Evolutionary conservation across 1,140 invertebrate genomes (phyloP).

Genomic region (Drosophila yakuba): DNA sequence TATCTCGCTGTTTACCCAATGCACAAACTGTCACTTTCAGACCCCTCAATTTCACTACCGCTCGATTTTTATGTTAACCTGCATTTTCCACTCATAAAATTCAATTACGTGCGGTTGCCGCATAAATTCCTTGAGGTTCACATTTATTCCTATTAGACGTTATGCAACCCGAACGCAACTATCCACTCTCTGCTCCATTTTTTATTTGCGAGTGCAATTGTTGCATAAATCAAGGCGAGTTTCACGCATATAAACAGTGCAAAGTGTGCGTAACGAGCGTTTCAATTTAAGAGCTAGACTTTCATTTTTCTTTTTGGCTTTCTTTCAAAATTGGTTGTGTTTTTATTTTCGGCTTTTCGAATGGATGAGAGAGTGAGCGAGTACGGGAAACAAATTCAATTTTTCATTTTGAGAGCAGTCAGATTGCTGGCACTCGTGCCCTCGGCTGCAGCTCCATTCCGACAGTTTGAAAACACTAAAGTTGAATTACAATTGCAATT

Average conservation of each 20-base stretch:
- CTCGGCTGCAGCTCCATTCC: constrained; percentile 14
- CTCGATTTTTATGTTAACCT: constrained; percentile 8
- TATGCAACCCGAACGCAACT: constrained; percentile 25
- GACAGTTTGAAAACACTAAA: constrained; percentile 61
- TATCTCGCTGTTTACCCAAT: background rate
- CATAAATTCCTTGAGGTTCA: constrained; percentile 33
- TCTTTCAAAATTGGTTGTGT: constrained; percentile 6
- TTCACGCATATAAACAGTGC: constrained; percentile 53
- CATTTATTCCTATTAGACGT: constrained; percentile 62
- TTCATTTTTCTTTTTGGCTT: constrained; percentile 29
- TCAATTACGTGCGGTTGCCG: constrained; percentile 50
- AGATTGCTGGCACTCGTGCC: constrained; percentile 35
- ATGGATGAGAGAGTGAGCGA: constrained; percentile 3
- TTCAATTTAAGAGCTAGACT: constrained; percentile 50
- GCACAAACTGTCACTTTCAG: background rate
- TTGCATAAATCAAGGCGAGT: constrained; percentile 64
- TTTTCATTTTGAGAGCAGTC: constrained; percentile 61
- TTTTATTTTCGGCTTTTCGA: constrained; percentile 3
- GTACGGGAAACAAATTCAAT: constrained; percentile 46
- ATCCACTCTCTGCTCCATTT: constrained; percentile 1
- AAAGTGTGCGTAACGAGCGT: constrained; percentile 64
- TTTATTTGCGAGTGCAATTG: constrained; percentile 20
- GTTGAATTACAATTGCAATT: constrained; percentile 55
- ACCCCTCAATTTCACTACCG: background rate
- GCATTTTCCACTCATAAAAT: constrained; percentile 44